These are phyloP conservation scores for Pteropus rufus DNA, from an alignment of 2,797 vertebrate genomes.

Conservation along the genomic window DNA sequence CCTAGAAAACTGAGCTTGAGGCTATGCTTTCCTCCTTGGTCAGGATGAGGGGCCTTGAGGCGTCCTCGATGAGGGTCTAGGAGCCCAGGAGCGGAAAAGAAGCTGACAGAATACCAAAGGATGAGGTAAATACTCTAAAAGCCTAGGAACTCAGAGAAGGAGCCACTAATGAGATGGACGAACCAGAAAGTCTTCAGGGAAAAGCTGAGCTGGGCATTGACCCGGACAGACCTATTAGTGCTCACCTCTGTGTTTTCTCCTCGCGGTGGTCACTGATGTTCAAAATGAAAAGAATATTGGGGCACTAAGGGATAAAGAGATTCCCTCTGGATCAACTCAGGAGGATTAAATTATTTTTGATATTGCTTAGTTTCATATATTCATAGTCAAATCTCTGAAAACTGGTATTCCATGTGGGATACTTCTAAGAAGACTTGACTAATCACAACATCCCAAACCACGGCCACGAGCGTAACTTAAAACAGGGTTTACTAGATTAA, in stretches of 20 bases:
- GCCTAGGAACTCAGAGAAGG: background rate
- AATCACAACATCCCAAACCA: constrained; percentile 27
- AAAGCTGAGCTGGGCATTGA: background rate
- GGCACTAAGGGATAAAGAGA: constrained; percentile 1
- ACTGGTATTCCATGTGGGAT: constrained; percentile 23
- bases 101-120: background rate
- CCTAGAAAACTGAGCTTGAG: background rate
- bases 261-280: background rate
- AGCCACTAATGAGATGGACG: too few relatives aligned
- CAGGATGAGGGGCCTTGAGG: background rate
- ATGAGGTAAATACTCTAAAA: background rate
- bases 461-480: constrained; percentile 18
- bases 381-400: constrained; percentile 48
- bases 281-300: constrained; percentile 2
- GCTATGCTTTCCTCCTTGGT: background rate
- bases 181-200: background rate
- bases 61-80: background rate
- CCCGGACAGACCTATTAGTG: background rate
- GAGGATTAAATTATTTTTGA: constrained; percentile 47
- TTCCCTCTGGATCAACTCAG: constrained; percentile 9
- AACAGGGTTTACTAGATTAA: constrained; percentile 47
- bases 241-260: background rate
- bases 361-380: constrained; percentile 19
- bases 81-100: background rate
- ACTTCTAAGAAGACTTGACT: constrained; percentile 37